Evolutionary conservation across 2,113 vertebrate species (phyloP), one percentile per base, ranked within the genome.

Genomic region (Lanius ludovicianus): DNA sequence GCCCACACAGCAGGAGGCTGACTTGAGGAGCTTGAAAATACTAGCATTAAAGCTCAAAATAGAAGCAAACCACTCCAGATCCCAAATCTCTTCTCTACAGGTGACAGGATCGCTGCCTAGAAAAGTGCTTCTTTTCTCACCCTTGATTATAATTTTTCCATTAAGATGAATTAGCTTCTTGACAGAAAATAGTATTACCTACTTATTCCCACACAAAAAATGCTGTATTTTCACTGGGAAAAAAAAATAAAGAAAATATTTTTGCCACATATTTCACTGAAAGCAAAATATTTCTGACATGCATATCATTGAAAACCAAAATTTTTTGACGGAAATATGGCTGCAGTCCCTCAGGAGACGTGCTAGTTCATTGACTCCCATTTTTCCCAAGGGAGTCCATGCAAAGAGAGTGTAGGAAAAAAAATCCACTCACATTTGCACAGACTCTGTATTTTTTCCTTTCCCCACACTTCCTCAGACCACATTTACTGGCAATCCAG

Each of bases 1-100:
- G 41, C n/a, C 75, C 15, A 3, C 82, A 60, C 33, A 31, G 68
- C 37, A 53, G 22, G 42, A 90, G 20, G 49, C 57, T 96, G 75
- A 76, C 70, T 78, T 63, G 50, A 93, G 47, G 49, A 73, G 57
- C 53, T 23, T 65, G 59, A 93, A 96, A 92, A 90, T 53, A 56
- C 41, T 53, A 85, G 70, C 49, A 74, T 83, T 83, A 80, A 90
- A 63, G 79, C 50, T 90, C 64, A 84, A 95, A 96, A 87, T 39
- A 92, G 71, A 93, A 97, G 46, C 28, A 84, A 93, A 80, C 25
- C 44, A 82, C 39, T 52, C 23, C 27, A 64, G 83, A 78, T 71
- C 55, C 75, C 67, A 83, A 82, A 80, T 74, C 13, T 67, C 65
- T 63, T 75, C 65, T 73, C 62, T 82, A 53, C 70, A 82, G 52